Percentiles rank a stretch among this genome's conserved stretches.
phyloP scores from a whole-genome alignment of 2,797 vertebrate genomes.

The Mormyrus proboscirostris region DNA sequence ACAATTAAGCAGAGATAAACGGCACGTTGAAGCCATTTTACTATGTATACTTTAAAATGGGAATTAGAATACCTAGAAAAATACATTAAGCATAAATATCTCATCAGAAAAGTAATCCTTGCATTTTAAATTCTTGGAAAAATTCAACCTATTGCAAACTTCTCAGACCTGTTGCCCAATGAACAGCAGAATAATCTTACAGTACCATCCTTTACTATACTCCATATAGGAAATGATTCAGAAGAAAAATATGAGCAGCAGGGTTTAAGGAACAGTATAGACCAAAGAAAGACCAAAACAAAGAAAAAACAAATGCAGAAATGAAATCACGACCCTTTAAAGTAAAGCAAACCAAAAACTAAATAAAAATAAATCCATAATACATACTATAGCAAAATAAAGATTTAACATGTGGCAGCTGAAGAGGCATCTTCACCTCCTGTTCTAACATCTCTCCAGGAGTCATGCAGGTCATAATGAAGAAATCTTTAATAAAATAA shows the following conservation, averaged over 20 bases:
- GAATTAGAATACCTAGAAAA: neutral
- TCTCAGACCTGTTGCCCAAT: neutral
- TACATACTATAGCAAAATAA: neutral
- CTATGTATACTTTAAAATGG: neutral
- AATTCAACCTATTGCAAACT: neutral
- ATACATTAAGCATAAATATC: neutral
- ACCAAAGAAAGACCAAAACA: neutral
- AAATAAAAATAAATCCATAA: neutral
- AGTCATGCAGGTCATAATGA: neutral
- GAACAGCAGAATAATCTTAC: neutral
- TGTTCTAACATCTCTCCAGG: neutral
- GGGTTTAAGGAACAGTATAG: neutral
- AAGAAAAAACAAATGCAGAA: neutral
- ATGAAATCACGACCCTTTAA: neutral
- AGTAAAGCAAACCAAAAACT: neutral
- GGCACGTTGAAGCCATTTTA: neutral
- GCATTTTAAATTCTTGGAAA: neutral
- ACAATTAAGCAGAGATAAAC: neutral
- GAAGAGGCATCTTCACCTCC: neutral
- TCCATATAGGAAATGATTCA: neutral
- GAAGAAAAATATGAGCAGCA: neutral
- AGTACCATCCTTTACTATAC: neutral
- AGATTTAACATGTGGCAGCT: neutral
- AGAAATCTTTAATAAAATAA: neutral
- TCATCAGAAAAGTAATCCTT: neutral